Conservation (phyloP, 2,888 invertebrate genomes). For the Argynnis bischoffii region DNA sequence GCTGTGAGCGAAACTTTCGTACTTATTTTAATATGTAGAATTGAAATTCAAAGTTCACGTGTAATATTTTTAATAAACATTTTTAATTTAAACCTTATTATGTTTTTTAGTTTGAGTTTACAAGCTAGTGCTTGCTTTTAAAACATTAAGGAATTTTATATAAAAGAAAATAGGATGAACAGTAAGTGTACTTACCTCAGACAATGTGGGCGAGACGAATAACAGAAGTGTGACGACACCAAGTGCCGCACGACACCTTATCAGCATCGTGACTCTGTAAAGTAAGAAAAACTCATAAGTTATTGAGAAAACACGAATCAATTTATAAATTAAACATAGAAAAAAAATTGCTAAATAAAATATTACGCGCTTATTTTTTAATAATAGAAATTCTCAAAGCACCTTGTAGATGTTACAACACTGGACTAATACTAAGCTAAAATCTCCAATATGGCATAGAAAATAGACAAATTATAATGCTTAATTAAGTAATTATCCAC, state of each 20-base stretch:
- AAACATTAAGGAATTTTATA: not conserved
- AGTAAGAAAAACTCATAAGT: slow-evolving; percentile 55
- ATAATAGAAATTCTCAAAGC: not conserved
- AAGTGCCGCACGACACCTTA: slow-evolving; percentile 87
- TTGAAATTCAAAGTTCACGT: not conserved
- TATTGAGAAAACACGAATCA: slow-evolving; percentile 6
- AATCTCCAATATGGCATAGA: not conserved
- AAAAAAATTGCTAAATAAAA: not conserved
- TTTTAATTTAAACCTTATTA: not conserved
- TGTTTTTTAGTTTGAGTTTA: too few relatives aligned
- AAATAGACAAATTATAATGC: not conserved
- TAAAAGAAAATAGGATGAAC: slow-evolving; percentile 1
- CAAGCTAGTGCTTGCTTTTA: too few relatives aligned
- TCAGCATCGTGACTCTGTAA: slow-evolving; percentile 87
- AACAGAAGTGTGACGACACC: slow-evolving; percentile 83
- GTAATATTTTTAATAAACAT: not conserved
- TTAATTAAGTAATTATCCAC: not conserved
- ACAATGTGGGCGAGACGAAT: slow-evolving; percentile 80
- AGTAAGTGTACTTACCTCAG: slow-evolving; percentile 83
- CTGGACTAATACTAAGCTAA: not conserved
- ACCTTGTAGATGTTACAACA: not conserved
- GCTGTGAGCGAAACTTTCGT: slow-evolving; percentile 8
- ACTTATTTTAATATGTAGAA: slow-evolving; percentile 10
- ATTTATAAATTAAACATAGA: too few relatives aligned
- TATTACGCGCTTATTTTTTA: not conserved